Base-by-base conservation (phyloP, 2,113 vertebrate species). In the Axis porcinus region DNA sequence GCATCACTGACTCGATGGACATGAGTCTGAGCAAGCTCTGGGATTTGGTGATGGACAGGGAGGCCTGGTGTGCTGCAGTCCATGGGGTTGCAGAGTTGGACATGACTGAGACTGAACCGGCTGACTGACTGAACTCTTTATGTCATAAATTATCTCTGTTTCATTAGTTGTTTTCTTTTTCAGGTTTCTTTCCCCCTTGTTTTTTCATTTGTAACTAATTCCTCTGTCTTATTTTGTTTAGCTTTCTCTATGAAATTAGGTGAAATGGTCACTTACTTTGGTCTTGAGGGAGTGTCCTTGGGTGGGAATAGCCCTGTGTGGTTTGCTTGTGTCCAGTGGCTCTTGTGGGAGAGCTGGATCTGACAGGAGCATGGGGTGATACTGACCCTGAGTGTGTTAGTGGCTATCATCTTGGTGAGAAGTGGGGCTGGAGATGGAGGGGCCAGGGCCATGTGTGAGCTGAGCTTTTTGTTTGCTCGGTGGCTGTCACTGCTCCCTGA, bases 31-130 rank as follows among this genome's bases (percentile, higher is more conserved):
- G 19, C 17, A 10, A 23, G 2, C 67, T 36, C n/a, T 0, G 2
- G 19, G n/a, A 6, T 19, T 70, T 70, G n/a, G 67, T 70, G 19
- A 23, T 3, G n/a, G 10, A 70, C 19, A 36, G 67, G n/a, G 67
- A 70, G 19, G 67, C n/a, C 19, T 70, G 67, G 9, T 0, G 19
- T 70, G 9, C 5, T 70, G 17, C 3, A 6, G n/a, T 12, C 1
- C 10, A 12, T 23, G 19, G 5, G 10, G 11, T 70, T 0, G 1
- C 5, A 70, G 9, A 70, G 67, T 70, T 0, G 0, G n/a, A 70
- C 67, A 70, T 0, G 9, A 23, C 67, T 70, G 17, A 70, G n/a
- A 70, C 9, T 70, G n/a, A 36, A 67, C 64, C 36, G 64, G 16
- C 33, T 67, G 33, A 67, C 64, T 67, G 17, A 36, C 33, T 36